A percentile compares a stretch with the other conserved stretches of the same genome.
Evolutionary conservation across 2,797 vertebrate species (phyloP).

Genomic region (Melanotaenia trifasciata): DNA sequence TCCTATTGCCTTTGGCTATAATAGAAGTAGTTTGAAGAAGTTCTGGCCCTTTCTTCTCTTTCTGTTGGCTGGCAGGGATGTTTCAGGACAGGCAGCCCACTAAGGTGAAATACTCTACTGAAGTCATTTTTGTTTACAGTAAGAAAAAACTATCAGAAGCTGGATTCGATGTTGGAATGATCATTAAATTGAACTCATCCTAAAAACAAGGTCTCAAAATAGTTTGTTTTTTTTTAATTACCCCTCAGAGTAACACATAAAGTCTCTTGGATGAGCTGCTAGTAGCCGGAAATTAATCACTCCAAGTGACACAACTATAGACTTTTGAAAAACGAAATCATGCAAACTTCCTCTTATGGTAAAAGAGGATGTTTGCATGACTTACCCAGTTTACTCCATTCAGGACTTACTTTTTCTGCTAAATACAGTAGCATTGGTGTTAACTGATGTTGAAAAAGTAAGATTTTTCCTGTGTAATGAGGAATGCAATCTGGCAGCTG

Average conservation of each 20-base stretch:
- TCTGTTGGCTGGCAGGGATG: conserved; percentile 28
- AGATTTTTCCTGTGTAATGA: neutral
- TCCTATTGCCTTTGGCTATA: conserved; percentile 18
- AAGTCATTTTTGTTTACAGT: conserved; percentile 49
- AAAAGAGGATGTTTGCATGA: neutral
- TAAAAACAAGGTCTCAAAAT: conserved; percentile 1
- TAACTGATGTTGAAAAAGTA: neutral
- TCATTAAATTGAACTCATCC: neutral
- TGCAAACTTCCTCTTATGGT: neutral
- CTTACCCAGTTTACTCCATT: neutral
- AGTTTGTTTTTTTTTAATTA: neutral
- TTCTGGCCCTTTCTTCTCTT: conserved; percentile 5
- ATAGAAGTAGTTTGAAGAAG: conserved; percentile 24
- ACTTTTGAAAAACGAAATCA: neutral
- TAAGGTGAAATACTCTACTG: conserved; percentile 13
- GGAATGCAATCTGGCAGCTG: neutral
- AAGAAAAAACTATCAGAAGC: conserved; percentile 40
- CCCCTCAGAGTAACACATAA: neutral
- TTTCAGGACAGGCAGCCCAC: conserved; percentile 10
- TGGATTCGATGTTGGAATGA: conserved; percentile 45
- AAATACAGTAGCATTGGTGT: neutral
- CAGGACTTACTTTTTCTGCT: neutral
- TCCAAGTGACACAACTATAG: neutral
- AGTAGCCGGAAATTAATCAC: neutral
- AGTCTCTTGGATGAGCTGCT: neutral